Evolutionary conservation across 2,113 vertebrate species (phyloP), one percentile per base, ranked within the genome.

Genomic region (Origma solitaria): DNA sequence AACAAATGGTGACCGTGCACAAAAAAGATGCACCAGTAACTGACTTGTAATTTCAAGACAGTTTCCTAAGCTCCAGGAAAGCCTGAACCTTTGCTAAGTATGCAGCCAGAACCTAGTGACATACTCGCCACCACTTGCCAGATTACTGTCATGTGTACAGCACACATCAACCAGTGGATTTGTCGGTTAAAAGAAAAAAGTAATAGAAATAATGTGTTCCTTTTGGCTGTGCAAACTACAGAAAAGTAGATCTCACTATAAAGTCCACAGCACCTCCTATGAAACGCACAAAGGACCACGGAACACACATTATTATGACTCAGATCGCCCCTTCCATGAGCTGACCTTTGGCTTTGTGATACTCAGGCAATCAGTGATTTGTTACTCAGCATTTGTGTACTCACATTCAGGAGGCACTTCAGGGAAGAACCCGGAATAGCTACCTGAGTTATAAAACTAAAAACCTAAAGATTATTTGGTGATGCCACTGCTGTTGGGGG

Each of bases 1-100:
- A 95, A 94, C 92, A 96, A 97, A 95, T 82, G 81, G 89, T 53
- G 77, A 94, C 45, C 72, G 35, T 12, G 53, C 53, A 92, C 44
- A 88, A 90, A 57, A 87, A 73, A 71, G 72, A 88, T 42, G 78
- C 18, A 87, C 53, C 82, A 76, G 18, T 37, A 81, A 83, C 28
- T 70, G 68, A 62, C 31, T 53, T 64, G 28, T 31, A 82, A 27
- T 33, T 75, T 71, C 86, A 79, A 50, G 69, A 81, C 15, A 57
- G 58, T 78, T 89, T 81, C 72, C 51, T 56, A 70, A 51, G 9
- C 31, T 77, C 68, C 44, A 22, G 37, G 56, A 66, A 68, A 90
- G 56, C 65, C 13, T 77, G 54, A 83, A 83, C 35, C 51, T 44
- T 91, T 80, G 54, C 75, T 83, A 61, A 80, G 54, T 1, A 75